These are phyloP conservation scores for Pseudomyrmex cubaensis DNA, from an alignment of 1,140 invertebrate species.

Conservation along the genomic window DNA sequence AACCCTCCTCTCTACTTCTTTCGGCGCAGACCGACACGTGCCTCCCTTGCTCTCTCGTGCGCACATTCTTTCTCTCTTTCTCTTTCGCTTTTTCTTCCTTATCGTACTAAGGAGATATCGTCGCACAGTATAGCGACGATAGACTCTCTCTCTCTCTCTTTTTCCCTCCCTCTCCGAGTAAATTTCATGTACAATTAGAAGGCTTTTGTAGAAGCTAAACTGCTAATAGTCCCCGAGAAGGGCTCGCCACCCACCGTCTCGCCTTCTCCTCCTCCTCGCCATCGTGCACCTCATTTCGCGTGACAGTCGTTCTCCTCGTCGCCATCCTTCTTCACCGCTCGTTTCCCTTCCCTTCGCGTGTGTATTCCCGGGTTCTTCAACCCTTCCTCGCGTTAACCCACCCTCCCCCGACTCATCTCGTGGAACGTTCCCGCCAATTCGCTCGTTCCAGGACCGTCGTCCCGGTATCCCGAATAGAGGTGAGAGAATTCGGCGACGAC, in stretches of 20 bases:
- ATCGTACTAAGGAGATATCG: conserved; percentile 65
- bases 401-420: conserved; percentile 29
- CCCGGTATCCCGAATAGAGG: conserved; percentile 65
- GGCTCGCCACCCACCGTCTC: conserved; percentile 54
- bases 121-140: conserved; percentile 55
- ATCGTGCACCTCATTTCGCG: conserved; percentile 79
- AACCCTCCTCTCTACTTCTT: conserved; percentile 23
- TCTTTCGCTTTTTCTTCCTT: neutral
- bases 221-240: conserved; percentile 74
- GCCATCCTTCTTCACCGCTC: conserved; percentile 52
- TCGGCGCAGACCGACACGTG: conserved; percentile 52
- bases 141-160: conserved; percentile 47
- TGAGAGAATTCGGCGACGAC: conserved; percentile 75
- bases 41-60: conserved; percentile 29
- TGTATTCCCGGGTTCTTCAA: conserved; percentile 54
- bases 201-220: conserved; percentile 81
- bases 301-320: conserved; percentile 77
- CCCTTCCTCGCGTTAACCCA: conserved; percentile 64
- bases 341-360: conserved; percentile 13
- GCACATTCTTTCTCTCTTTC: conserved; percentile 47
- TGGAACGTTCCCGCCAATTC: conserved; percentile 64
- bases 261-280: conserved; percentile 54
- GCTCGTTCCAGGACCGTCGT: conserved; percentile 30
- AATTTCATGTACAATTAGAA: conserved; percentile 84
- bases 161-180: conserved; percentile 58